Percentiles rank a stretch among this genome's conserved stretches.
Conservation (phyloP, 2,797 vertebrate species). For the Gorsachius magnificus region DNA sequence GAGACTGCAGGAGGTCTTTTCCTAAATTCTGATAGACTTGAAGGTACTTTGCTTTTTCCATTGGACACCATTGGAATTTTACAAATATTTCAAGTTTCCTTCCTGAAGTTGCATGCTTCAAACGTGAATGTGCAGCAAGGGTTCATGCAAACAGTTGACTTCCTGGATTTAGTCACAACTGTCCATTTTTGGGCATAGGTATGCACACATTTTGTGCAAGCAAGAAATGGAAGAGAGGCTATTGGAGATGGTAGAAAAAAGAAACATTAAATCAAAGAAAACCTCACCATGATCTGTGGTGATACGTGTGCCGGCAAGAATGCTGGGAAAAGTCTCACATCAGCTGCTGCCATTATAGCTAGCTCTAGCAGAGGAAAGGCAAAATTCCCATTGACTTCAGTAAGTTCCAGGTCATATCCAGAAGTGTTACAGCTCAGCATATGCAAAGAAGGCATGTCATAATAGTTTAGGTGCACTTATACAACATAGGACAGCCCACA, state of each 20-base stretch:
- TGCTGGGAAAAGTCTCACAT: background rate
- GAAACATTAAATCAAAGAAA: background rate
- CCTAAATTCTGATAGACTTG: background rate
- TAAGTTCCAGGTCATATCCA: background rate
- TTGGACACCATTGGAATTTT: background rate
- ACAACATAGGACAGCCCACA: background rate
- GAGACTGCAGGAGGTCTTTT: background rate
- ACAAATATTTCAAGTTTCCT: background rate
- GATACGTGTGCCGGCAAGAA: background rate
- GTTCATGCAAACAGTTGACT: background rate
- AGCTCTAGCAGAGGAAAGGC: background rate
- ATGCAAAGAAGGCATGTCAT: background rate
- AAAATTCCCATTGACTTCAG: background rate
- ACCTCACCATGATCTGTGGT: background rate
- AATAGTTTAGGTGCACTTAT: background rate
- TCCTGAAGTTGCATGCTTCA: background rate
- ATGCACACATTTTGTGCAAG: background rate
- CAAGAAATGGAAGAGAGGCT: background rate
- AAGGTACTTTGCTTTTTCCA: background rate
- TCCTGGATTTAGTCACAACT: background rate
- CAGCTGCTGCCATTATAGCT: background rate
- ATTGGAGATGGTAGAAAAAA: background rate
- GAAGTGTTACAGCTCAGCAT: background rate
- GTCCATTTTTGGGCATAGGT: background rate
- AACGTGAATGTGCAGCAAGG: background rate